Percentiles rank a stretch among this genome's conserved stretches.
Evolutionary conservation across 64 coral and sea anemone genomes (phyloP).

Genomic region (Montipora foliosa): DNA sequence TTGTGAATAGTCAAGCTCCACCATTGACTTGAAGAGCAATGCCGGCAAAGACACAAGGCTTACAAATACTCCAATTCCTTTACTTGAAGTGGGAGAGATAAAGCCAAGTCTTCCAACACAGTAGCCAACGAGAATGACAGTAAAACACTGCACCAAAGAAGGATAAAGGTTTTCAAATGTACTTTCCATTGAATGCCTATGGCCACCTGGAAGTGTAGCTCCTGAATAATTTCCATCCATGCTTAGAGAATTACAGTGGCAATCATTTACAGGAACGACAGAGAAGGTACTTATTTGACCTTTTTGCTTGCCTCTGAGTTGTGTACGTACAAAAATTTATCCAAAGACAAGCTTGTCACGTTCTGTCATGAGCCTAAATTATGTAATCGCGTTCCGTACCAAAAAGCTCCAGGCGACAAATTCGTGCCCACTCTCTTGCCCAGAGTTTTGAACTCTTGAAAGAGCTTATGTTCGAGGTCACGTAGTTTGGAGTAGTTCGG

Average conservation of each 20-base stretch:
- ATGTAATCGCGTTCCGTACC: too few relatives aligned
- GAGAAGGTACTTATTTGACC: too few relatives aligned
- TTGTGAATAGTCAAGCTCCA: slow-evolving; percentile 63
- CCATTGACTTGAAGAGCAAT: slow-evolving; percentile 82
- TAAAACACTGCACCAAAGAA: slow-evolving; percentile 81
- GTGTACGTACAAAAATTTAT: too few relatives aligned
- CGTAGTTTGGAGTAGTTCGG: too few relatives aligned
- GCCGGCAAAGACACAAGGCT: slow-evolving; percentile 77
- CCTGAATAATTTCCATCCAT: background rate
- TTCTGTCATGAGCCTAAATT: too few relatives aligned
- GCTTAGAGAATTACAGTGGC: background rate
- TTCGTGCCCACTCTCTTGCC: too few relatives aligned
- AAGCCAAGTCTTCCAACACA: slow-evolving; percentile 81
- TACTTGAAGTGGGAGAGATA: slow-evolving; percentile 77
- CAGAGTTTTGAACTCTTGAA: too few relatives aligned
- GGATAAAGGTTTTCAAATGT: slow-evolving; percentile 82
- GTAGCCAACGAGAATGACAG: slow-evolving; percentile 85
- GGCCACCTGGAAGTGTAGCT: background rate
- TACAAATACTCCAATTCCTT: slow-evolving; percentile 84
- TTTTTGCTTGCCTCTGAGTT: background rate
- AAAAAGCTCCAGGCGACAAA: too few relatives aligned
- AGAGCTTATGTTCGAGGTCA: too few relatives aligned
- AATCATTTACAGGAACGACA: too few relatives aligned
- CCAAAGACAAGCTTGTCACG: too few relatives aligned
- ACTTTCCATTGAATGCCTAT: background rate